Evolutionary conservation across 2,113 vertebrate species (phyloP).

Genomic region (Hyla sarda): DNA sequence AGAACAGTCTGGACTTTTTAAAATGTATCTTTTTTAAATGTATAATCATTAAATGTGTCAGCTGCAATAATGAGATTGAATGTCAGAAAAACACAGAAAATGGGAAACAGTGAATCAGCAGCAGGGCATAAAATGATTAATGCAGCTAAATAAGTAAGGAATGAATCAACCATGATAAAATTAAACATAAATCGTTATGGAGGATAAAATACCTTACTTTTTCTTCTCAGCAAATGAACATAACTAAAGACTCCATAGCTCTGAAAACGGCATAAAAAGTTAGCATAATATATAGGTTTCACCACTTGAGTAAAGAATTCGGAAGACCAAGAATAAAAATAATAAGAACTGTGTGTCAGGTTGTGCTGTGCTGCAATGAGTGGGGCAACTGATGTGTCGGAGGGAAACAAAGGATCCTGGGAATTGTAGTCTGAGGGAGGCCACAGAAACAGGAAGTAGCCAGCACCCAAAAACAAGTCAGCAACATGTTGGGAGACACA

Average conservation of each 20-base stretch:
- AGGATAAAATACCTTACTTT: neutral
- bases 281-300: no score
- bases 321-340: no score
- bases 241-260: neutral
- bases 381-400: no score
- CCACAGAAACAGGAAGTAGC: no score
- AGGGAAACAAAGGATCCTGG: no score
- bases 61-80: constrained; percentile 2
- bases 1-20: neutral
- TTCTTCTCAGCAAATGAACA: neutral
- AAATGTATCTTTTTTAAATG: neutral
- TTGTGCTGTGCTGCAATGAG: no score
- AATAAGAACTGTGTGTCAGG: no score
- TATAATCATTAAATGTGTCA: constrained; percentile 4
- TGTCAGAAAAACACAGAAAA: constrained; percentile 27
- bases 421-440: no score
- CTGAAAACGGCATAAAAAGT: no score
- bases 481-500: no score
- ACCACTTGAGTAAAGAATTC: no score
- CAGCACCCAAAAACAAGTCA: no score
- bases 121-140: neutral
- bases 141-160: neutral
- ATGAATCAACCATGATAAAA: constrained; percentile 17
- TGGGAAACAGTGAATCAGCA: constrained; percentile 23
- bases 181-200: constrained; percentile 17